Percentiles rank a stretch among this genome's conserved stretches.
These are phyloP conservation scores for Onthophagus taurus DNA, from an alignment of 1,140 invertebrate species.

Conservation along the genomic window DNA sequence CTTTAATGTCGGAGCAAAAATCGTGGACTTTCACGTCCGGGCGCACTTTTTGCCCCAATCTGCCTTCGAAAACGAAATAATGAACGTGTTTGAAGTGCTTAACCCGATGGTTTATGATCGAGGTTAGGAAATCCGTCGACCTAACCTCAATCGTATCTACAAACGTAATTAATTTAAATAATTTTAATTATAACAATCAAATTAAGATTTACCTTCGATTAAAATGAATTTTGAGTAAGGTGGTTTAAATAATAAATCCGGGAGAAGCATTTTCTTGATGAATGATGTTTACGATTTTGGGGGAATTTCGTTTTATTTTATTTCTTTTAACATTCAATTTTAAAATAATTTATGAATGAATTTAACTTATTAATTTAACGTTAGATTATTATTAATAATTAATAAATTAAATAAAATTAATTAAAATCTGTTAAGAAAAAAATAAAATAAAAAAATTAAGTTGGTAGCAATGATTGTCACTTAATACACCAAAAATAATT, in stretches of 20 bases:
- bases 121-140: too few species aligned
- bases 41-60: conserved; percentile 15
- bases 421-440: too few species aligned
- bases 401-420: too few species aligned
- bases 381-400: too few species aligned
- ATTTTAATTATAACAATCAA: neutral
- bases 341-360: too few species aligned
- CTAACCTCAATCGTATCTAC: conserved; percentile 28
- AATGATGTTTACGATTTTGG: too few species aligned
- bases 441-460: neutral
- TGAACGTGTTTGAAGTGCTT: conserved; percentile 20
- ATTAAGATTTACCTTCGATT: conserved; percentile 26
- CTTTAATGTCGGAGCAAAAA: conserved; percentile 19
- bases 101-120: too few species aligned
- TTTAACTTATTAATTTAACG: too few species aligned
- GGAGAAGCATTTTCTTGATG: too few species aligned
- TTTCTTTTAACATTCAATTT: too few species aligned
- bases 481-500: neutral
- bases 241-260: conserved; percentile 28
- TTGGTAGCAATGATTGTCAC: neutral
- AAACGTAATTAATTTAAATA: conserved; percentile 16
- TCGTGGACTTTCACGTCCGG: conserved; percentile 20
- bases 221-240: conserved; percentile 30
- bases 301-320: too few species aligned
- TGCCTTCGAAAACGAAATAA: conserved; percentile 29